Evolutionary conservation across 2,113 vertebrate genomes (phyloP), one percentile per base, ranked within the genome.

Genomic region (Corythoichthys intestinalis): DNA sequence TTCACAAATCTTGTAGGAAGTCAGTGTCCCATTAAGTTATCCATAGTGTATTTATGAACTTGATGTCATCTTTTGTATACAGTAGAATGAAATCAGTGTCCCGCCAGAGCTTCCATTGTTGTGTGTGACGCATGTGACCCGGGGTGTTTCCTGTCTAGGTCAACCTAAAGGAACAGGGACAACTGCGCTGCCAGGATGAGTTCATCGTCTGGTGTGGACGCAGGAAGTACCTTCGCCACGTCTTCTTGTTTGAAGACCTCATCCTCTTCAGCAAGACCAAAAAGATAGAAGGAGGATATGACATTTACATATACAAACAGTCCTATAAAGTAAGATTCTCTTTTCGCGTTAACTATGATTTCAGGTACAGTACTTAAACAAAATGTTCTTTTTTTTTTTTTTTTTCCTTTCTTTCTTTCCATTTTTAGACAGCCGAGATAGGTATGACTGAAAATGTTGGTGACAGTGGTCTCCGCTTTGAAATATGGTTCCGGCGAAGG

Each of bases 181-280:
- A 92, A 44, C 90, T 95, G 62, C 86, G 91, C 66, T 92, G 92
- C 82, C 94, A 94, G 85, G 94, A 94, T 15, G 94, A 93, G 88
- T 94, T 96, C 79, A 87, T 92, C 8, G 86, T 95, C 56, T 93
- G 89, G 86, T 93, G 93, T n/a, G 92, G 93, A 60, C 92, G 94
- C 20, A 94, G 87, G 80, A 95, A 94, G 77, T 93, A 91, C 77
- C 90, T 93, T 59, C 90, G 94, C 6, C 93, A 92, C 0, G 88
- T 94, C 76, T 94, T 96, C 80, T 91, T 95, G 70, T 96, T 95
- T 54, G 94, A 95, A 70, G 94, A 94, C 67, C 93, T 95, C 72
- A 93, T 95, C 83, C 92, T 94, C 62, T 94, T 94, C 77, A 95
- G 94, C 82, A 94, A 94, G 87, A 93, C 92, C 66, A 94, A 91